Percentiles rank a stretch among this genome's conserved stretches.
Evolutionary conservation across 2,888 invertebrate genomes (phyloP).

Genomic region (Ecdyonurus torrentis): DNA sequence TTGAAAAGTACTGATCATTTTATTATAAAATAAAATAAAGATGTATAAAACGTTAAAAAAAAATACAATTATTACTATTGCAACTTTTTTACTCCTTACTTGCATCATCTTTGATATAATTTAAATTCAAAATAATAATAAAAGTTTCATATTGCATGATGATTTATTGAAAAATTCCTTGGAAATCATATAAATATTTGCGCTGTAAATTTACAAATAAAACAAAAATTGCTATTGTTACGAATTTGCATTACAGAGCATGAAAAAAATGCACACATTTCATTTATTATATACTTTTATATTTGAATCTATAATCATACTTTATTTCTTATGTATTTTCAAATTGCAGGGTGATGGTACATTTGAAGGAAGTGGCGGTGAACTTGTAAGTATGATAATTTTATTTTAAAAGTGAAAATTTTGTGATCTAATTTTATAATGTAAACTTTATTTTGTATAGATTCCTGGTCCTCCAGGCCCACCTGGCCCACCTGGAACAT

Average conservation of each 20-base stretch:
- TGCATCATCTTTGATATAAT: too few species aligned
- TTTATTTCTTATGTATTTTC: slow-evolving; percentile 10
- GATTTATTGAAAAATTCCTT: too few species aligned
- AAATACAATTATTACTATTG: too few species aligned
- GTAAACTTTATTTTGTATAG: slow-evolving; percentile 22
- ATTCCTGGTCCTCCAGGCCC: slow-evolving; percentile 30
- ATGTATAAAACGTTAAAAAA: too few species aligned
- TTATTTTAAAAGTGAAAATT: not conserved
- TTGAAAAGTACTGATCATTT: too few species aligned
- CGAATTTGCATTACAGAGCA: not conserved
- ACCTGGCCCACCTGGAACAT: slow-evolving; percentile 60
- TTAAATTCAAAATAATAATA: too few species aligned
- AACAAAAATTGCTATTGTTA: too few species aligned
- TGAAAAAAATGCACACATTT: not conserved
- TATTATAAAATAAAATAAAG: too few species aligned
- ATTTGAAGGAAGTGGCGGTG: slow-evolving; percentile 52
- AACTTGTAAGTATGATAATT: slow-evolving; percentile 40
- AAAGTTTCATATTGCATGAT: too few species aligned
- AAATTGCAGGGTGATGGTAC: slow-evolving; percentile 61
- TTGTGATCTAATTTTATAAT: slow-evolving; percentile 4
- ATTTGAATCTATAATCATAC: not conserved
- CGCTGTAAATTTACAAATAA: too few species aligned
- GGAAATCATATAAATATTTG: too few species aligned
- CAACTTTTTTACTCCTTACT: too few species aligned
- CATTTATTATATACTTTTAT: not conserved